These are phyloP conservation scores for Miopithecus talapoin DNA, from an alignment of 2,797 vertebrate genomes.

Conservation along the genomic window DNA sequence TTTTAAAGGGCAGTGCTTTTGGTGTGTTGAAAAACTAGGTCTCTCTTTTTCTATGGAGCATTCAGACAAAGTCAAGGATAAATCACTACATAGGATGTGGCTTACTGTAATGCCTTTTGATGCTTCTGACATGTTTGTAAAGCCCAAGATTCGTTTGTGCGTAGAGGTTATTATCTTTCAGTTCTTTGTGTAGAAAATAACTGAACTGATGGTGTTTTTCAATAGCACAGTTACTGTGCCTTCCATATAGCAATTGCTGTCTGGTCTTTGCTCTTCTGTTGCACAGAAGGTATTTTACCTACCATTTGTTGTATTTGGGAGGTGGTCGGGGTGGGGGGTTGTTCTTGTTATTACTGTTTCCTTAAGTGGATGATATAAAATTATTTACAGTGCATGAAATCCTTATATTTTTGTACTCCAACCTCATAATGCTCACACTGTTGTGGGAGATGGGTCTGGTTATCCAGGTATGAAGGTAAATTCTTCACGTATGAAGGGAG, in stretches of 20 bases:
- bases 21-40: constrained; percentile 43
- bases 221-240: background rate
- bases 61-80: constrained; percentile 66
- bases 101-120: constrained; percentile 74
- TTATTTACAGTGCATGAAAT: background rate
- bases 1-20: constrained; percentile 53
- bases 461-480: background rate
- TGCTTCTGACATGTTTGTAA: constrained; percentile 74
- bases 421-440: background rate
- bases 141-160: constrained; percentile 64
- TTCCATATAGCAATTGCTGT: background rate
- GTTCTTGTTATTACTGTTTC: background rate
- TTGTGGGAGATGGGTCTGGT: background rate
- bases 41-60: constrained; percentile 55
- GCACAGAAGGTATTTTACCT: constrained; percentile 2
- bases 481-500: background rate
- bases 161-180: constrained; percentile 69
- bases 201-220: constrained; percentile 36
- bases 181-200: constrained; percentile 68
- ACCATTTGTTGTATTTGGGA: background rate
- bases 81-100: constrained; percentile 42
- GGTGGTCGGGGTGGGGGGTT: background rate
- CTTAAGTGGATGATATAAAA: background rate
- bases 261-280: background rate
- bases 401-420: constrained; percentile 5